These are phyloP conservation scores for Nanorana parkeri DNA, from an alignment of 2,113 vertebrate genomes.

Conservation along the genomic window DNA sequence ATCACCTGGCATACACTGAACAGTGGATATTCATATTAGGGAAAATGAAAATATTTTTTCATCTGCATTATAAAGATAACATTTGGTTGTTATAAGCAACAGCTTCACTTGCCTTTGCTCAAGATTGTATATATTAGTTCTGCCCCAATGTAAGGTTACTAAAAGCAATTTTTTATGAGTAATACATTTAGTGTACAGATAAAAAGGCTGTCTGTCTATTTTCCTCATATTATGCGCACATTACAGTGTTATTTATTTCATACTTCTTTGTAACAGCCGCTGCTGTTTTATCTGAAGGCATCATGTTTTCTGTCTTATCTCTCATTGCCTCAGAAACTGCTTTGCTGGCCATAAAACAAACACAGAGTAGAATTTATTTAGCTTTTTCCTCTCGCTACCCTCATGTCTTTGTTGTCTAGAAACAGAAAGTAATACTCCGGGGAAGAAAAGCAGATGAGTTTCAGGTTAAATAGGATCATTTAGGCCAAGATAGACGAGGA, in stretches of 20 bases:
- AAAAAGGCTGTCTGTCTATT: no score
- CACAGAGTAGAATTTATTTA: constrained; percentile 42
- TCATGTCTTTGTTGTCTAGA: constrained; percentile 35
- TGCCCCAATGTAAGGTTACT: no score
- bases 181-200: no score
- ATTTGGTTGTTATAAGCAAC: no score
- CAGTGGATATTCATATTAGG: no score
- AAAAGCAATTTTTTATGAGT: no score
- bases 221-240: not conserved
- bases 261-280: constrained; percentile 2
- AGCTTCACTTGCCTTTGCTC: no score
- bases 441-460: constrained; percentile 45
- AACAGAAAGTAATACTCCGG: constrained; percentile 50
- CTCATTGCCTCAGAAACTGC: constrained; percentile 35
- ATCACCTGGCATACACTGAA: no score
- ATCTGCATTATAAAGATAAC: no score
- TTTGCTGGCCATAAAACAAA: constrained; percentile 21
- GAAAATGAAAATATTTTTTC: no score
- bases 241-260: constrained; percentile 25
- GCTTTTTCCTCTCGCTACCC: constrained; percentile 7
- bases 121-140: no score
- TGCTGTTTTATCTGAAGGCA: constrained; percentile 33
- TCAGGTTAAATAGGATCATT: constrained; percentile 57
- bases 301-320: constrained; percentile 17
- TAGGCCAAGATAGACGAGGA: constrained; percentile 47